Evolutionary conservation across 2,797 vertebrate species (phyloP).

Genomic region (Acrossocheilus wenchowensis): DNA sequence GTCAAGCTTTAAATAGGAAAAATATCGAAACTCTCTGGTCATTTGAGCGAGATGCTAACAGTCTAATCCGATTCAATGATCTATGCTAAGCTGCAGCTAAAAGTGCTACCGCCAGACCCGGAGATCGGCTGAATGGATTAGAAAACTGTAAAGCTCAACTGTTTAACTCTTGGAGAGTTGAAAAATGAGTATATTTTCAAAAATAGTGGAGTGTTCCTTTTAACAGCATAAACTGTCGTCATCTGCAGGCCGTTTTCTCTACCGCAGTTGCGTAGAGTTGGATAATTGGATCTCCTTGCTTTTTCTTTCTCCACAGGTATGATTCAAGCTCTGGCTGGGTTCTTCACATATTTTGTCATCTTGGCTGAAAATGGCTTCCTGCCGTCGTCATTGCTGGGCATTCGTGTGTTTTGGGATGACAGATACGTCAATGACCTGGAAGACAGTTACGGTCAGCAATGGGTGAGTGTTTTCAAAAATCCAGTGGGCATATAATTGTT

Average conservation of each 20-base stretch:
- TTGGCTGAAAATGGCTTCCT: constrained; percentile 88
- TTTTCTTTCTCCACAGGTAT: constrained; percentile 74
- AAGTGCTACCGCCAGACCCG: too few relatives aligned
- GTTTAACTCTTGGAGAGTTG: too few relatives aligned
- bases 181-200: too few relatives aligned
- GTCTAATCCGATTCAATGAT: too few relatives aligned
- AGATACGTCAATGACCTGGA: constrained; percentile 84
- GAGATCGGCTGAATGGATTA: too few relatives aligned
- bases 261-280: background rate
- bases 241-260: background rate
- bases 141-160: too few relatives aligned
- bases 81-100: too few relatives aligned
- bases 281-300: background rate
- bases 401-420: constrained; percentile 86
- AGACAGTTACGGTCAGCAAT: constrained; percentile 90
- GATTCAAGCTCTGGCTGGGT: constrained; percentile 91
- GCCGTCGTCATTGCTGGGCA: constrained; percentile 79
- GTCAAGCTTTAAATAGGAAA: too few relatives aligned
- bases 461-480: constrained; percentile 75
- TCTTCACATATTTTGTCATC: constrained; percentile 90
- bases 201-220: too few relatives aligned
- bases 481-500: background rate
- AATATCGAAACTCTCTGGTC: too few relatives aligned
- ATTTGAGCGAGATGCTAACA: too few relatives aligned
- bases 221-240: background rate